Base-by-base conservation (phyloP, 2,888 invertebrate species). In the Spodoptera picta region DNA sequence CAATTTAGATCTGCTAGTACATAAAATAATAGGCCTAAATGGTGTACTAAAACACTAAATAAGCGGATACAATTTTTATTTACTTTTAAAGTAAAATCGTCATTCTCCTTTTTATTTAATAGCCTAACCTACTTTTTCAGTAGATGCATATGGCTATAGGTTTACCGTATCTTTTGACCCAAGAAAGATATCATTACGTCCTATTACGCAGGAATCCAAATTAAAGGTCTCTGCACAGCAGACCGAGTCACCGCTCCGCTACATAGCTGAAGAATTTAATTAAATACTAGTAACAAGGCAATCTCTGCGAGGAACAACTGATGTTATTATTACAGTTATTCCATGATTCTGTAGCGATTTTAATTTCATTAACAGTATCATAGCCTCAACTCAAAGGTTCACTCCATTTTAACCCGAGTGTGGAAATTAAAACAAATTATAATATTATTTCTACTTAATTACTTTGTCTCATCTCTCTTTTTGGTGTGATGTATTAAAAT, bases 201-300 rank as follows among this genome's bases (percentile, higher is more conserved):
- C 70, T 69, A 74, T 69, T 77, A 70, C 77, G 59, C 65, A 73
- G 79, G 77, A 81, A 82, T 84, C 81, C 76, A 81, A 84, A 88
- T 86, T 75, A 83, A 81, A 85, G 82, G 80, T 65, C 74, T 51
- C 73, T 62, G 67, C 63, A 74, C 75, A 63, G 73, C 66, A 73
- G 71, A 77, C 75, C 56, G 52, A 66, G 75, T 71, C 69, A 60
- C 66, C 62, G 65, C 71, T 72, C 73, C 27, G 49, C 47, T 59
- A 66, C 60, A 73, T 69, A 72, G 73, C 73, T 77, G 62, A 83
- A 81, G 79, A 83, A 84, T 82, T 84, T 81, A 78, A 83, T 83
- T 79, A 79, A 81, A 75, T 76, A 80, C 71, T 80, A 77, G 81
- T 78, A 83, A 78, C 65, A 72, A 75, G 62, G 65, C 73, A 72